Conservation (phyloP, 2,113 vertebrate species). For the Tyrannus savana region DNA sequence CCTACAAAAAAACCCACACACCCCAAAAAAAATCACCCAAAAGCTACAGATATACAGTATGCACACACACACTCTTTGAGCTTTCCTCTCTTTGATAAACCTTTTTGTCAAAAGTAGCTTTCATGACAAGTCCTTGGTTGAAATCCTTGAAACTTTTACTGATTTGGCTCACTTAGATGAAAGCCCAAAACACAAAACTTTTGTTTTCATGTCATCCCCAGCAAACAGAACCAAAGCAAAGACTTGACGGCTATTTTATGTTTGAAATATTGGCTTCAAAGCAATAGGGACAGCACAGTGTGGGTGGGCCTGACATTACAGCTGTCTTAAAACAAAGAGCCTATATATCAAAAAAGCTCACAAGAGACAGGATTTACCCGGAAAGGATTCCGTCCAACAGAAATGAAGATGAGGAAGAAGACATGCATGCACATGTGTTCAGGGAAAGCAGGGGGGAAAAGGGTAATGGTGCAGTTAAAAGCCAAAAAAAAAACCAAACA, state of each 20-base stretch:
- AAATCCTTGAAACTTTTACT: background rate
- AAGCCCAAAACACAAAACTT: constrained; percentile 36
- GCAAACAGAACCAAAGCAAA: constrained; percentile 1
- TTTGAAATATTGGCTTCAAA: constrained; percentile 55
- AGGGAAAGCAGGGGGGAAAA: background rate
- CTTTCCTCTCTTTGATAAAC: background rate
- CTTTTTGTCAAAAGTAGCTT: background rate
- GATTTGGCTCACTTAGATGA: background rate
- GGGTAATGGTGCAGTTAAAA: background rate
- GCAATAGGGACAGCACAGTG: background rate
- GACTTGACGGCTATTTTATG: constrained; percentile 24
- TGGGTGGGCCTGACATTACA: constrained; percentile 50
- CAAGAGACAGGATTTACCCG: background rate
- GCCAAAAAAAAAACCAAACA: background rate
- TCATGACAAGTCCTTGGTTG: background rate
- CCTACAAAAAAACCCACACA: background rate
- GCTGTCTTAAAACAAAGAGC: constrained; percentile 40
- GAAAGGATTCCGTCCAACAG: background rate
- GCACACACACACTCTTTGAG: accelerated
- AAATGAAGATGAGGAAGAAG: background rate
- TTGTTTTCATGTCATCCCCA: constrained; percentile 25
- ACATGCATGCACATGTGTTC: background rate
- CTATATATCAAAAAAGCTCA: constrained; percentile 11
- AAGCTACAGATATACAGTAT: background rate
- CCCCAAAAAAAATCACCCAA: background rate